Conservation (phyloP, 2,113 vertebrate genomes). For the Panthera uncia region DNA sequence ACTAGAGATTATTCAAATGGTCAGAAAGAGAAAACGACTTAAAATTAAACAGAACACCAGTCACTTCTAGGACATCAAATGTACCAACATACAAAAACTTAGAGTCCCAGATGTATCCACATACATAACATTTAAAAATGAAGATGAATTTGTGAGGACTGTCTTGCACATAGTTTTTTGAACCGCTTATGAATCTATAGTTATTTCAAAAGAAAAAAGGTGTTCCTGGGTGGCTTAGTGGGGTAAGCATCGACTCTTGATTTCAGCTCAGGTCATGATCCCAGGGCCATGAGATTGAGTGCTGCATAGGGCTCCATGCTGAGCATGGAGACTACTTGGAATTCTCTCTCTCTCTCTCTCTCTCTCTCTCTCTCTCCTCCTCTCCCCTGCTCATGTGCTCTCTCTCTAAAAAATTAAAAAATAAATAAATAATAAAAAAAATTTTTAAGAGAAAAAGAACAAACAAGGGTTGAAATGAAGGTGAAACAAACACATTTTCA, state of each 20-base stretch:
- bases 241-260: too few relatives aligned
- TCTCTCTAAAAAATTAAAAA: too few relatives aligned
- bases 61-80: neutral
- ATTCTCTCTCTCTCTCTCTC: too few relatives aligned
- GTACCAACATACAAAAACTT: neutral
- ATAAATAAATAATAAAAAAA: too few relatives aligned
- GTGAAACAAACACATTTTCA: conserved; percentile 28
- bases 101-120: neutral
- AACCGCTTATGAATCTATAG: neutral
- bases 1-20: conserved; percentile 15
- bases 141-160: neutral
- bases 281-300: too few relatives aligned
- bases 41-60: neutral
- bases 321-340: too few relatives aligned
- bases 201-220: neutral
- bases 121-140: neutral
- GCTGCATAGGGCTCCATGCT: too few relatives aligned
- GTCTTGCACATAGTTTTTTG: neutral
- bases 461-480: neutral
- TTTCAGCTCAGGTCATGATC: too few relatives aligned
- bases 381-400: too few relatives aligned
- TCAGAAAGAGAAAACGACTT: neutral
- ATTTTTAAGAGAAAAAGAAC: neutral
- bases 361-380: too few relatives aligned
- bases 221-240: too few relatives aligned